phyloP scores from a whole-genome alignment of 2,113 vertebrate genomes.

The Corythaeola cristata region DNA sequence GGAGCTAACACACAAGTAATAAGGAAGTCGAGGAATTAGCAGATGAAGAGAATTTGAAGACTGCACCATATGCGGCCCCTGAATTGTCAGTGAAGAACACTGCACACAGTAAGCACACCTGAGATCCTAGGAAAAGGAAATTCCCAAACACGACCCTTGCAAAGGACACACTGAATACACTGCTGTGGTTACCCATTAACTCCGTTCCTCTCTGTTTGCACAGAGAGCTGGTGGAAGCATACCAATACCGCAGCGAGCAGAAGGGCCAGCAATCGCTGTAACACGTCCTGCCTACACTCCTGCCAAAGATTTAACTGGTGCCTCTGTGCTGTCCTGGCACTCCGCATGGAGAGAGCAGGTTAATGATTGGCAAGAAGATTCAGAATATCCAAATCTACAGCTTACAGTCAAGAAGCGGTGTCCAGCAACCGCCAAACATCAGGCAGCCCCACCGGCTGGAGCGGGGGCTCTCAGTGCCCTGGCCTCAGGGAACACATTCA shows the following conservation, averaged over 20 bases:
- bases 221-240: neutral
- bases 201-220: neutral
- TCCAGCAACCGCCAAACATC: neutral
- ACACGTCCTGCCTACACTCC: neutral
- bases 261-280: neutral
- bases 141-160: neutral
- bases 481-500: neutral
- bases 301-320: neutral
- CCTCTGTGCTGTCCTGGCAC: neutral
- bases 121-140: neutral
- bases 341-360: neutral
- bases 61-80: neutral
- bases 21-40: neutral
- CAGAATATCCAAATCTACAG: neutral
- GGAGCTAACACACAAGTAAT: neutral
- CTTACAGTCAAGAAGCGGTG: neutral
- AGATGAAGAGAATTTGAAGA: neutral
- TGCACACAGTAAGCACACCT: neutral
- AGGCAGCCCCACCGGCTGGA: neutral
- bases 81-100: neutral
- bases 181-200: slow-evolving; percentile 50
- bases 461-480: neutral
- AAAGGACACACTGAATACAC: neutral
- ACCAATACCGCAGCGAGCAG: neutral
- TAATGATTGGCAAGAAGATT: neutral